These are phyloP conservation scores for Micrasema minimum DNA, from an alignment of 1,140 invertebrate genomes.

Conservation along the genomic window DNA sequence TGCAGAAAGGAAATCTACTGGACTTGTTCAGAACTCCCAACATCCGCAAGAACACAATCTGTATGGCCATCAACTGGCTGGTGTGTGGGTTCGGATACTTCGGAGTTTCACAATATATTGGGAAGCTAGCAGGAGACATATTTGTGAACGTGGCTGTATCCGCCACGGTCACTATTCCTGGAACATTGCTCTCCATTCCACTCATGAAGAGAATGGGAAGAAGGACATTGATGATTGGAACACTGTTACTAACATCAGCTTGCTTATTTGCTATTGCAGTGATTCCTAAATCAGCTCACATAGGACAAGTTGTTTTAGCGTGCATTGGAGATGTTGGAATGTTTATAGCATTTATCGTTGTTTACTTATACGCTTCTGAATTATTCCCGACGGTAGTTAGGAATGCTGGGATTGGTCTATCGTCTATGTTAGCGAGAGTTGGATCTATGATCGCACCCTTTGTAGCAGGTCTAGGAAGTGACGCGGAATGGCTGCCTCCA, in stretches of 20 bases:
- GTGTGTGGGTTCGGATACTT: conserved; percentile 80
- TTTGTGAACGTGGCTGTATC: conserved; percentile 79
- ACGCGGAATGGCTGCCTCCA: conserved; percentile 71
- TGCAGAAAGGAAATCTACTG: conserved; percentile 69
- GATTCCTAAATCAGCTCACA: conserved; percentile 62
- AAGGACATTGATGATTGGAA: conserved; percentile 68
- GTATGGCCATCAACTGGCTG: conserved; percentile 77
- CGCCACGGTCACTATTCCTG: conserved; percentile 71
- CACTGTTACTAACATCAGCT: conserved; percentile 68
- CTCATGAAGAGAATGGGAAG: conserved; percentile 71
- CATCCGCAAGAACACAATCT: conserved; percentile 78
- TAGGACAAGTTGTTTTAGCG: conserved; percentile 69
- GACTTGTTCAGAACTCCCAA: conserved; percentile 82
- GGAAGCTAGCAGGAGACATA: conserved; percentile 76
- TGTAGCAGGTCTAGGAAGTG: conserved; percentile 64
- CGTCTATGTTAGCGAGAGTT: conserved; percentile 75
- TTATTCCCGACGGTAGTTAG: conserved; percentile 76
- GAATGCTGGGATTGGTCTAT: conserved; percentile 74
- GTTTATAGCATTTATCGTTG: conserved; percentile 74
- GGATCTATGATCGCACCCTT: conserved; percentile 77
- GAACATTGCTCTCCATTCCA: conserved; percentile 72
- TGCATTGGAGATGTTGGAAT: conserved; percentile 76
- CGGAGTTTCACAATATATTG: conserved; percentile 79
- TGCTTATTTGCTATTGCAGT: conserved; percentile 69
- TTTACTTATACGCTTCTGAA: conserved; percentile 76